Base-by-base conservation (phyloP, 2,888 invertebrate species). In the Himalopsyche tibetana region DNA sequence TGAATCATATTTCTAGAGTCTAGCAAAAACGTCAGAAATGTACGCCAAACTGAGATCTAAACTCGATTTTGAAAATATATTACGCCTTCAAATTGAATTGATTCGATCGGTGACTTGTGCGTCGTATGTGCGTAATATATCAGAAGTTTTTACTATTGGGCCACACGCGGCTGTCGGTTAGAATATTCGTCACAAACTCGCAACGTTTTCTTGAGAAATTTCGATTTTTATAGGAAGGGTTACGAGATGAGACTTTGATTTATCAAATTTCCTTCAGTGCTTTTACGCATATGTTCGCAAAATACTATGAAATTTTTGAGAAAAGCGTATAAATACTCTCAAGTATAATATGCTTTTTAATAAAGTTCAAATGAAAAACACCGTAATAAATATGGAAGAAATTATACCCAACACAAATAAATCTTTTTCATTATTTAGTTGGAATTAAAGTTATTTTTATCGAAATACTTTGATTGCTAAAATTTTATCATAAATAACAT, bases 71-170 rank as follows among this genome's bases (percentile, higher is more conserved):
- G 19, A 63, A 63, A 63, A 63, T 63, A 63, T 63, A 63, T 63
- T 63, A 63, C 63, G 63, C 28, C 63, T 63, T 63, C 63, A 19
- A 63, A 63, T 63, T 63, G 63, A 63, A 63, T 63, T 63, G 63
- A 63, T 63, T 63, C 63, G 63, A 63, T 63, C 63, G 63, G 63
- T 63, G 63, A 63, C 63, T 63, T 63, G 63, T 63, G 63, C 63
- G 63, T 63, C 63, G 63, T 63, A 63, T 63, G 63, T 63, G 63
- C 63, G 19, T 63, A 19, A 63, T 63, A 63, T 63, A 63, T 63
- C 63, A 63, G 19, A 63, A 63, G 63, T 63, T 63, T 63, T 63
- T 63, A 63, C 63, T 63, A 63, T 63, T 63, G 63, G 63, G 63
- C 63, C 63, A 63, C 63, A 63, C 63, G 63, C 19, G 63, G 63